phyloP scores from a whole-genome alignment of 2,888 invertebrate species.

The Melinaea marsaeus region DNA sequence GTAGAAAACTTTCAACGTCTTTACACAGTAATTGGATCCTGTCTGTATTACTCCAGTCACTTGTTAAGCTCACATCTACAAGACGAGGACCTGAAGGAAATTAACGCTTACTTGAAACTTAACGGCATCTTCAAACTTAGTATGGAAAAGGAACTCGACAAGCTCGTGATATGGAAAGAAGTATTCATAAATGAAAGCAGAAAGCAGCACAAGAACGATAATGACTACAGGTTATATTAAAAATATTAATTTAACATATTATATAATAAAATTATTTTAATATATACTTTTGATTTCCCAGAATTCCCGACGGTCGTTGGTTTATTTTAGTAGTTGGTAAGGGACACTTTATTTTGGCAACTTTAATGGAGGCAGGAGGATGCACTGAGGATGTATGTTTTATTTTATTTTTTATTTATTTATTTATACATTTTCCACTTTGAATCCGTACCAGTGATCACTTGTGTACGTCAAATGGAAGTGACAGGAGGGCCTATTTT shows the following conservation, averaged over 20 bases:
- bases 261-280: too few species aligned
- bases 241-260: conserved; percentile 4
- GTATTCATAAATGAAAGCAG: conserved; percentile 79
- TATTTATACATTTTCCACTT: not conserved
- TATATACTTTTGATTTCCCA: conserved; percentile 36
- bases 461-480: too few species aligned
- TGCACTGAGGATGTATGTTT: conserved; percentile 80
- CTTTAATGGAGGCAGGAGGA: conserved; percentile 87
- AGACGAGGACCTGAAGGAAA: conserved; percentile 84
- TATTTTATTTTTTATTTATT: conserved; percentile 10
- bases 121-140: conserved; percentile 86
- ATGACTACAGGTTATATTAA: conserved; percentile 53
- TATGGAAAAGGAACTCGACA: conserved; percentile 81
- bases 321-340: conserved; percentile 86
- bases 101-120: conserved; percentile 85
- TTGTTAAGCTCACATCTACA: conserved; percentile 88
- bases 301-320: conserved; percentile 81
- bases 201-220: conserved; percentile 51
- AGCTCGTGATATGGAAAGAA: conserved; percentile 87
- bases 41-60: conserved; percentile 82
- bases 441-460: too few species aligned
- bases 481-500: too few species aligned
- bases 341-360: conserved; percentile 82
- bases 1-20: conserved; percentile 85
- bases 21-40: conserved; percentile 82